Evolutionary conservation across 1,140 invertebrate genomes (phyloP).

Genomic region (Pachyrhynchus sulphureomaculatus): DNA sequence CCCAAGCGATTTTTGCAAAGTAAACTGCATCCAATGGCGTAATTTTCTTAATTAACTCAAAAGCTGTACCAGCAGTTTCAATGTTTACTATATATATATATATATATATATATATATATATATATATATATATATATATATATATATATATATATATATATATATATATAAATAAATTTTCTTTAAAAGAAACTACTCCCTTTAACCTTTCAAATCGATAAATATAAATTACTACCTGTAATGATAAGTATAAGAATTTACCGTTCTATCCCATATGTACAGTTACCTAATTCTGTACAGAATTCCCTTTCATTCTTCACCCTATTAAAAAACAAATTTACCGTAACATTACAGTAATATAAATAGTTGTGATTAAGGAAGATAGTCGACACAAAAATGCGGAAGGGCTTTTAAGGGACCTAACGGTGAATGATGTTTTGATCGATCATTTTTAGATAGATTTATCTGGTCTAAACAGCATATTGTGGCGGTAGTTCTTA

Average conservation of each 20-base stretch:
- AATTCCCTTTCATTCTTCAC: neutral
- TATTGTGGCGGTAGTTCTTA: no score
- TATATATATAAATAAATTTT: slow-evolving; percentile 5
- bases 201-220: no score
- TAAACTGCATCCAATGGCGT: no score
- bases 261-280: neutral
- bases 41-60: no score
- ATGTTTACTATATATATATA: slow-evolving; percentile 7
- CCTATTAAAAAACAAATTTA: neutral
- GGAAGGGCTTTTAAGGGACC: neutral
- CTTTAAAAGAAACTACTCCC: no score
- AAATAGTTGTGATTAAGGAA: neutral
- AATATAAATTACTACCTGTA: no score
- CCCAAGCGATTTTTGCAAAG: no score
- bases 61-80: no score
- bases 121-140: slow-evolving; percentile 15
- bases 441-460: no score
- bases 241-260: no score
- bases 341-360: slow-evolving; percentile 8
- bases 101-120: slow-evolving; percentile 7
- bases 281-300: neutral
- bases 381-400: neutral
- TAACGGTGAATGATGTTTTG: neutral
- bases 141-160: slow-evolving; percentile 18
- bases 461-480: no score